Evolutionary conservation across 2,113 vertebrate species (phyloP), one percentile per base, ranked within the genome.

Genomic region (Brevimyrus niger): DNA sequence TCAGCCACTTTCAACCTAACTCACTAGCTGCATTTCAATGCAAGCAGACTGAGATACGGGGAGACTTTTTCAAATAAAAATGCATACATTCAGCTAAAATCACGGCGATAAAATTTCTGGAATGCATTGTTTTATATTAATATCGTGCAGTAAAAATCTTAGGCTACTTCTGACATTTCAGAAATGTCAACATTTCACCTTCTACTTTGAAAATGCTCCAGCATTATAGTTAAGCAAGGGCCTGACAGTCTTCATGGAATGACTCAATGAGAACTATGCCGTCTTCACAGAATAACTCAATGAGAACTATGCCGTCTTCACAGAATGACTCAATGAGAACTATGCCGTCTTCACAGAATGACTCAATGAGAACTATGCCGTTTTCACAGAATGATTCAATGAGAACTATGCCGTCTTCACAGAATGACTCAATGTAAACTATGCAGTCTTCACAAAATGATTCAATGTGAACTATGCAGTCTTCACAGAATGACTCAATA

Each of bases 151-250:
- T 97, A 96, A 96, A 97, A 96, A 95, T 95, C 96, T 96, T 96
- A 96, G 96, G 96, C 96, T 96, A 97, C 96, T 96, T 96, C 96
- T 97, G 97, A 97, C 97, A 97, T 97, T 97, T 97, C 94, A 94
- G 96, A 97, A 90, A 97, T 97, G 96, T 95, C 96, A 97, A 96
- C 95, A 95, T 95, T 95, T 97, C 96, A 97, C 97, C 96, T 96
- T 97, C 96, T 94, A 94, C 95, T 96, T 95, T 96, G 96, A 96
- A 95, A 95, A 94, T 94, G 94, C 94, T 92, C 90, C 94, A 95
- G 95, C 95, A 95, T 96, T 96, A 96, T 96, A 95, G 96, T 97
- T 96, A 96, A 96, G 96, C 96, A 96, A 96, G 96, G 96, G 97
- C 95, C 93, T 90, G 94, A 95, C 96, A 96, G 91, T 55, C 19